Evolutionary conservation across 2,888 invertebrate species (phyloP).

Genomic region (Pantelozetes paolii): DNA sequence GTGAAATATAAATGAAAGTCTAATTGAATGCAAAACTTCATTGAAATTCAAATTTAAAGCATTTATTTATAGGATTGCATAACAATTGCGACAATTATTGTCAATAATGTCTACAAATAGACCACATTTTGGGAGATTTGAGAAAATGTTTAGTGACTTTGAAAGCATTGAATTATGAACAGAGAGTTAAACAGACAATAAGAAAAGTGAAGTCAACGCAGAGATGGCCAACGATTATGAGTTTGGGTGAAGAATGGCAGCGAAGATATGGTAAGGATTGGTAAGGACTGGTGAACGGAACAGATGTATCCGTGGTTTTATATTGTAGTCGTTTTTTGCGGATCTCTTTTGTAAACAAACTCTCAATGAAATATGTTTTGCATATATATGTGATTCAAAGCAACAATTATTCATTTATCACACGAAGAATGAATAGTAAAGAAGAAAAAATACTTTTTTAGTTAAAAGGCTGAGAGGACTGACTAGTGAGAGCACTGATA

Average conservation of each 20-base stretch:
- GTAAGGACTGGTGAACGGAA: constrained; percentile 1
- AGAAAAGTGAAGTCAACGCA: not conserved
- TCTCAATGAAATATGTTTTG: constrained; percentile 35
- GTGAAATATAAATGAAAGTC: not conserved
- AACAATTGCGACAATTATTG: constrained; percentile 10
- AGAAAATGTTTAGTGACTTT: constrained; percentile 9
- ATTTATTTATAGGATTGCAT: constrained; percentile 16
- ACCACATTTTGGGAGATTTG: constrained; percentile 26
- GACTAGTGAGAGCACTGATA: too few species aligned
- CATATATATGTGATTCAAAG: constrained; percentile 26
- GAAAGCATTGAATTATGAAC: not conserved
- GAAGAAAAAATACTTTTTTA: constrained; percentile 14
- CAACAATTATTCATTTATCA: constrained; percentile 36
- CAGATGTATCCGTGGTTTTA: constrained; percentile 33
- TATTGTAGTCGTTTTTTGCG: constrained; percentile 30
- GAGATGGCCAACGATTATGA: constrained; percentile 19
- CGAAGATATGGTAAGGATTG: constrained; percentile 10
- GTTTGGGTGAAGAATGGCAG: constrained; percentile 4
- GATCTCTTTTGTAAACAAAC: constrained; percentile 34
- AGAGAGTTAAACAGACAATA: not conserved
- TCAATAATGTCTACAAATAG: constrained; percentile 24
- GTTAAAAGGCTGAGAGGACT: constrained; percentile 19
- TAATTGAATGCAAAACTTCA: not conserved
- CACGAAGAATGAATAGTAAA: not conserved
- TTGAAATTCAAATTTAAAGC: not conserved